Evolutionary conservation across 1,140 invertebrate genomes (phyloP).

Genomic region (Polypedilum vanderplanki): DNA sequence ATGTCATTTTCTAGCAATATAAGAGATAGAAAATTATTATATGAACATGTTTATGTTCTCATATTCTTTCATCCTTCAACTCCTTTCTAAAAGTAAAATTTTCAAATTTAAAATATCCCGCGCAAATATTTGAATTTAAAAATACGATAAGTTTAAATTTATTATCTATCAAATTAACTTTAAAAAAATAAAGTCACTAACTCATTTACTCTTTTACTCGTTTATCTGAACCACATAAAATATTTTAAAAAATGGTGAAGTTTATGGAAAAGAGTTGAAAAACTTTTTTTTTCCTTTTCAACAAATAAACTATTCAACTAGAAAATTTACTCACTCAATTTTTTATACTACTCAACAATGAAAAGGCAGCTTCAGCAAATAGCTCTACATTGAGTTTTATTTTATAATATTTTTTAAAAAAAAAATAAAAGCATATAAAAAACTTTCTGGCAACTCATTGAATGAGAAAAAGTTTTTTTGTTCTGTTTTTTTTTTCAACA

Average conservation of each 20-base stretch:
- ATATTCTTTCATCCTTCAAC: no score
- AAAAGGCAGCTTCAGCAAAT: slow-evolving; percentile 17
- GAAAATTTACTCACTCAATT: slow-evolving; percentile 4
- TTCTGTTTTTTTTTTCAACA: no score
- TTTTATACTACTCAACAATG: slow-evolving; percentile 8
- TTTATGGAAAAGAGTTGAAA: background rate
- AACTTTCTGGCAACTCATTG: background rate
- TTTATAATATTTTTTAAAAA: background rate
- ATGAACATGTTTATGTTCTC: background rate
- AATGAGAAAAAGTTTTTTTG: no score
- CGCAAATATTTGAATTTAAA: no score
- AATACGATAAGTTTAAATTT: no score
- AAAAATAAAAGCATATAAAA: background rate
- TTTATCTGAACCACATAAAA: no score
- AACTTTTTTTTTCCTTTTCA: background rate
- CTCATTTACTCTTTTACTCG: no score
- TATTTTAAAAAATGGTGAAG: background rate
- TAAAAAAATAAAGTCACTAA: no score
- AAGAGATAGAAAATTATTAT: background rate
- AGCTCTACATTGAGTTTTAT: background rate
- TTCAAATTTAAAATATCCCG: no score
- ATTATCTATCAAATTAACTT: no score
- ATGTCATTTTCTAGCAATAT: background rate
- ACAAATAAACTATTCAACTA: slow-evolving; percentile 19
- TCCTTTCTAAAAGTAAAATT: no score